These are phyloP conservation scores for Vultur gryphus DNA, from an alignment of 2,797 vertebrate species.

Conservation along the genomic window DNA sequence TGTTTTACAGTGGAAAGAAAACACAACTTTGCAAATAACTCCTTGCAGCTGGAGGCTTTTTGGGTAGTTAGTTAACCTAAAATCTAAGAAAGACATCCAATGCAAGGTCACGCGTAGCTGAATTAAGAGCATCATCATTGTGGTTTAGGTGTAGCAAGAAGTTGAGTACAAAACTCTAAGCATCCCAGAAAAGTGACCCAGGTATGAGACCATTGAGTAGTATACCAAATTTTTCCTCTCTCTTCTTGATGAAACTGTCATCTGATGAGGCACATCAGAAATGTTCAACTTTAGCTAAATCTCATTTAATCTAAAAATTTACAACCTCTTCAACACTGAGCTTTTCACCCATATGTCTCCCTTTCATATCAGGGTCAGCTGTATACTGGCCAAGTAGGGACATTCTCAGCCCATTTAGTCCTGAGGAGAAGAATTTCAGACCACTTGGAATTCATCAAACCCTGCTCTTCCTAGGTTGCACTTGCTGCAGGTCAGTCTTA, in stretches of 20 bases:
- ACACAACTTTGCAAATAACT: neutral
- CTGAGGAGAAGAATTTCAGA: neutral
- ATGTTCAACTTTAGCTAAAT: neutral
- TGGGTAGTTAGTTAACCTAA: neutral
- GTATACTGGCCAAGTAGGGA: neutral
- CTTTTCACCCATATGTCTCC: neutral
- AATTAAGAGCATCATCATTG: neutral
- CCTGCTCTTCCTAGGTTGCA: neutral
- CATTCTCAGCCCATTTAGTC: neutral
- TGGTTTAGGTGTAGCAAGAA: neutral
- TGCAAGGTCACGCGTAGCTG: neutral
- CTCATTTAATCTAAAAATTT: neutral
- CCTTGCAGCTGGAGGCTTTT: neutral
- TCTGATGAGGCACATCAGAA: neutral
- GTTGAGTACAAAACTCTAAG: neutral
- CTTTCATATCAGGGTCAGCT: neutral
- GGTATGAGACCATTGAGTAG: neutral
- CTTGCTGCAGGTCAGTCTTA: neutral
- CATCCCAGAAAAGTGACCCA: neutral
- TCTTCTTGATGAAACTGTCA: neutral
- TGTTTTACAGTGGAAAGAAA: neutral
- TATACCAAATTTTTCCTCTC: neutral
- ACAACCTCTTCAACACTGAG: neutral
- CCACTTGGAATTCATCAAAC: neutral
- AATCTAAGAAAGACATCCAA: neutral